These are phyloP conservation scores for Anarrhichthys ocellatus DNA, from an alignment of 2,113 vertebrate species.

Conservation along the genomic window DNA sequence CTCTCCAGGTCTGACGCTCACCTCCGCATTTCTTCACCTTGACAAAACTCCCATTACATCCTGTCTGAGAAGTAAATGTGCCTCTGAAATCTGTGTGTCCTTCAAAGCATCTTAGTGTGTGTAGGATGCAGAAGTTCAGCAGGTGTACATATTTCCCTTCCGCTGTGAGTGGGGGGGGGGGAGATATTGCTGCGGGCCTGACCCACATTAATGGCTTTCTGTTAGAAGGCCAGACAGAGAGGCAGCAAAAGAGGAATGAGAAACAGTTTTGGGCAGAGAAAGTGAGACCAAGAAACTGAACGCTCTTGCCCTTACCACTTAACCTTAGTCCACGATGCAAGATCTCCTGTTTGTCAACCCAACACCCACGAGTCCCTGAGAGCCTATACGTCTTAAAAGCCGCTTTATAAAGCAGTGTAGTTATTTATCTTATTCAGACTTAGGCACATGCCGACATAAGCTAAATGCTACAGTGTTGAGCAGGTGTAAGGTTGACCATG, in stretches of 20 bases:
- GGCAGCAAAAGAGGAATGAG: constrained; percentile 61
- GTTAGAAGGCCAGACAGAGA: constrained; percentile 68
- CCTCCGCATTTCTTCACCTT: background rate
- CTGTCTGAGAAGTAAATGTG: constrained; percentile 17
- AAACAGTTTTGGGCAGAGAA: constrained; percentile 61
- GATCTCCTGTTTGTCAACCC: constrained; percentile 57
- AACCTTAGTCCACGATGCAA: constrained; percentile 58
- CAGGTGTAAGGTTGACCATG: background rate
- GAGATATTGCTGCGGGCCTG: constrained; percentile 65
- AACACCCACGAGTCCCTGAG: constrained; percentile 32
- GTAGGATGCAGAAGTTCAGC: constrained; percentile 43
- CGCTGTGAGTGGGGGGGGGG: constrained; percentile 30
- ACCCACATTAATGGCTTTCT: constrained; percentile 74
- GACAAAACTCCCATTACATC: constrained; percentile 13
- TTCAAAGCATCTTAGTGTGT: constrained; percentile 42
- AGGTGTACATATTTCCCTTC: constrained; percentile 48
- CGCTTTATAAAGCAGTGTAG: background rate
- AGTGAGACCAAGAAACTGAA: constrained; percentile 72
- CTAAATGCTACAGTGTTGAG: background rate
- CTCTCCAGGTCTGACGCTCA: constrained; percentile 90
- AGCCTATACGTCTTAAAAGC: background rate
- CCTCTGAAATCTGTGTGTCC: constrained; percentile 29
- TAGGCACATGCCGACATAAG: background rate
- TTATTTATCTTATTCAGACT: background rate
- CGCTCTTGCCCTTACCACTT: constrained; percentile 50